Base-by-base conservation (phyloP, 2,797 vertebrate genomes). In the Australoheros facetus region DNA sequence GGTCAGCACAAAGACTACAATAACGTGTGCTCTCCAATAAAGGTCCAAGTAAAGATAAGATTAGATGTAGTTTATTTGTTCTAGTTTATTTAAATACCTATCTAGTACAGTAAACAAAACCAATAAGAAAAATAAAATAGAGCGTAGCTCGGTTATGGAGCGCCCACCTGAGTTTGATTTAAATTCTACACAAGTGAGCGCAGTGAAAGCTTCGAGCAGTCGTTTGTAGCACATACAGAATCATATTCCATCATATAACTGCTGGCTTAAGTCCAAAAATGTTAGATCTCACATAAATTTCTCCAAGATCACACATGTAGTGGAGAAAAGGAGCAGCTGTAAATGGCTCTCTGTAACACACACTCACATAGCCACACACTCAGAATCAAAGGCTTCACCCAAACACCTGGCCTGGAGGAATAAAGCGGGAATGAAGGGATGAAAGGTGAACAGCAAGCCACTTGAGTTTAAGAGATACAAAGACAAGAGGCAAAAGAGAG, bases 341-440 rank as follows among this genome's bases (percentile, higher is more conserved):
- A 74, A 73, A 51, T 56, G 8, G 28, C 54, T 75, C 26, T 2
- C 30, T 4, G 28, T 5, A 73, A 28, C 58, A 30, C 71, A 71
- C 69, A 34, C 76, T 48, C 76, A 51, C 60, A 37, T 19, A 42
- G 56, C 66, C 70, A 60, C 56, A 60, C 23, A 10, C 3, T 2
- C 17, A 45, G 8, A 80, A 79, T 85, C 80, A 91, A 86, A 90
- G 83, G 56, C 69, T 84, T 80, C 83, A 82, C 64, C 83, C 70
- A 14, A 77, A 66, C 81, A 83, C 74, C 78, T 79, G 87, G 79
- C 88, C 85, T 84, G 71, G 34, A 85, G 85, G 83, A 77, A 71
- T 70, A 11, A 81, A 71, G 80, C 66, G 34, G 39, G 62, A 1
- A 66, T 0, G 39, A 1, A 0, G 56, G 83, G 76, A 83, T 88